Base-by-base conservation (phyloP, 1,140 invertebrate species). In the Eubasilissa regina region DNA sequence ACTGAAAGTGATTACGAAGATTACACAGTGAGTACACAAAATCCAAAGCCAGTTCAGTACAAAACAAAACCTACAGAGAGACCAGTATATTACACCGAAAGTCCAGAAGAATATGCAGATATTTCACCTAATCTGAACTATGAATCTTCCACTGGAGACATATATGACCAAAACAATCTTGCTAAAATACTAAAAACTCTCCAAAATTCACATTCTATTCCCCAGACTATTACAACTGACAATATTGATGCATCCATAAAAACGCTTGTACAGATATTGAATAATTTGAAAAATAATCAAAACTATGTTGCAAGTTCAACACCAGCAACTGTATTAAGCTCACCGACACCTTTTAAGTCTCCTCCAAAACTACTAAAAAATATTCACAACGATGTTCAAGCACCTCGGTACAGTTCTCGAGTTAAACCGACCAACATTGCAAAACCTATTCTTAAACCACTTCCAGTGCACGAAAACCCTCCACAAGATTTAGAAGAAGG, bases 181-280 rank as follows among this genome's bases (percentile, higher is more conserved):
- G 86, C 87, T 0, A 86, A 88, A 62, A 87, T 93, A 35, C 83
- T 94, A 12, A 91, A 91, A 81, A 92, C 93, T 55, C 87, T 95
- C 4, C 93, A 94, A 83, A 86, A 93, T 4, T 92, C 92, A 77
- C 94, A 95, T 86, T 91, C 92, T 45, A 86, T 96, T 62, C 94
- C 94, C 0, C 92, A 95, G 80, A 93, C 91, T 11, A 88, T 95
- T 3, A 95, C 92, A 25, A 90, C 91, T 47, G 92, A 94, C 75
- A 96, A 95, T 83, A 92, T 95, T 35, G 93, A 94, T 77, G 92
- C 92, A 53, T 95, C 94, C 55, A 94, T 95, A 44, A 92, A 91
- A 84, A 95, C 94, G 0, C 86, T 95, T 15, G 90, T 95, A 10
- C 92, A 93, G 83, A 94, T 95, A 47, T 84, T 95, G 3, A 91